Conservation (phyloP, 1,140 invertebrate species). For the Trinorchestia longiramus region DNA sequence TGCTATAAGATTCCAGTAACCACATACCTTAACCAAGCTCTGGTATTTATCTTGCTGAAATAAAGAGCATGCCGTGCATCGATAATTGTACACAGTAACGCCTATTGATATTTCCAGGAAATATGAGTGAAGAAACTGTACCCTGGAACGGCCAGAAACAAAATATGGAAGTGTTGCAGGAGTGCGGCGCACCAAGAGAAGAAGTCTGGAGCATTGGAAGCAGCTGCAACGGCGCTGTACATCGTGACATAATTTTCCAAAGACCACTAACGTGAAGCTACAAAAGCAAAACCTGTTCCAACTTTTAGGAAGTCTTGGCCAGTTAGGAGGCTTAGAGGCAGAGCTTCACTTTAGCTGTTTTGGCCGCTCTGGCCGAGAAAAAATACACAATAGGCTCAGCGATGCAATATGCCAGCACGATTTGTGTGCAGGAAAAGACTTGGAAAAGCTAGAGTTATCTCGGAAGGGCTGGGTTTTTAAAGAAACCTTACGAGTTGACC, state of each 20-base stretch:
- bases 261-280: conserved; percentile 28
- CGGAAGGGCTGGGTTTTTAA: background rate
- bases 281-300: conserved; percentile 20
- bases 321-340: conserved; percentile 32
- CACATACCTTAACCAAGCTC: too few species aligned
- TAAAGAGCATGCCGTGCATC: too few species aligned
- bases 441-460: background rate
- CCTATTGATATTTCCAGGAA: too few species aligned
- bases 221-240: background rate
- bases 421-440: background rate
- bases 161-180: background rate
- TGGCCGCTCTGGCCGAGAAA: background rate
- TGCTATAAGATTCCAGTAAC: too few species aligned
- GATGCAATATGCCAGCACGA: background rate
- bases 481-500: background rate
- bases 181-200: background rate
- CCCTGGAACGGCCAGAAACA: background rate
- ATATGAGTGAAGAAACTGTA: too few species aligned
- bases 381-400: background rate
- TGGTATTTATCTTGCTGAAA: too few species aligned
- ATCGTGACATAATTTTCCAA: conserved; percentile 20
- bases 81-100: too few species aligned
- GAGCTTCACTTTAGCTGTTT: conserved; percentile 35
- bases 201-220: background rate
- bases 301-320: conserved; percentile 18